Conservation (phyloP, 2,888 invertebrate genomes). For the Platypus cylindrus region DNA sequence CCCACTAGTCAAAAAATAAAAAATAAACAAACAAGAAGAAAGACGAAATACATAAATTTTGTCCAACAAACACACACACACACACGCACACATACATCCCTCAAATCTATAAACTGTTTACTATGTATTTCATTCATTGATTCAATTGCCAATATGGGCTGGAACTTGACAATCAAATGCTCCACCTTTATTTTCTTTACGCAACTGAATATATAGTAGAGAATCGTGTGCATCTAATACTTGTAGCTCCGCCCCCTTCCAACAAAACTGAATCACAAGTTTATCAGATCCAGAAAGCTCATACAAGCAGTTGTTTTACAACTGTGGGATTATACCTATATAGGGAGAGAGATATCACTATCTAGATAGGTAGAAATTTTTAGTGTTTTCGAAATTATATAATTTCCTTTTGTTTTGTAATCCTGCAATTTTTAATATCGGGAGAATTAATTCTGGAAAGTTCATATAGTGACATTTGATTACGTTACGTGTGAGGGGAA, state of each 20-base stretch:
- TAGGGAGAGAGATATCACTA: constrained; percentile 4
- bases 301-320: constrained; percentile 31
- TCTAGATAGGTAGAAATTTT: too few relatives aligned
- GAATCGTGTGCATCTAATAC: constrained; percentile 12
- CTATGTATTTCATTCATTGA: constrained; percentile 31
- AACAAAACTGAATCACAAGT: constrained; percentile 16
- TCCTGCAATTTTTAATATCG: too few relatives aligned
- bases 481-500: too few relatives aligned
- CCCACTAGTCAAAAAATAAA: too few relatives aligned
- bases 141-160: constrained; percentile 26
- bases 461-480: too few relatives aligned
- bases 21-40: neutral
- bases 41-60: constrained; percentile 5
- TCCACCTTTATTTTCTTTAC: constrained; percentile 8
- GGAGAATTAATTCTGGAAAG: too few relatives aligned
- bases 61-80: too few relatives aligned
- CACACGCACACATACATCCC: constrained; percentile 12
- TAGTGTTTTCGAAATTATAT: too few relatives aligned
- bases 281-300: constrained; percentile 27
- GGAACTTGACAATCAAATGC: constrained; percentile 7
- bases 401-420: too few relatives aligned
- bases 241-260: constrained; percentile 15
- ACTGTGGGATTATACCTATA: constrained; percentile 16
- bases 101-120: constrained; percentile 22
- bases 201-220: constrained; percentile 9